These are phyloP conservation scores for Mystacornis crossleyi DNA, from an alignment of 2,113 vertebrate genomes.

Conservation along the genomic window DNA sequence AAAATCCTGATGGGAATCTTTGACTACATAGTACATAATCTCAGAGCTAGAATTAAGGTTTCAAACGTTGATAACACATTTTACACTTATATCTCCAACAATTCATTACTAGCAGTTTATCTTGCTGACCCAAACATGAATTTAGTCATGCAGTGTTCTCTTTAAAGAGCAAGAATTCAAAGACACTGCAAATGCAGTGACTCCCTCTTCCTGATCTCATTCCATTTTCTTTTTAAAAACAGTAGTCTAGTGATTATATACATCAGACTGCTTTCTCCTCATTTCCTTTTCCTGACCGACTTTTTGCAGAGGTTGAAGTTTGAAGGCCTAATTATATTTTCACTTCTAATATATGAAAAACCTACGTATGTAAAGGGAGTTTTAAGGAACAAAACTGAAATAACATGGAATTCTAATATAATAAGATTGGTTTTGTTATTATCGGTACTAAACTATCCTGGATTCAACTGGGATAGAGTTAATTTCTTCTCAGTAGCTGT, in stretches of 20 bases:
- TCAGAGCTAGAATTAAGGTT: background rate
- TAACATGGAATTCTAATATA: background rate
- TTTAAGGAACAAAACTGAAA: background rate
- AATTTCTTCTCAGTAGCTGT: background rate
- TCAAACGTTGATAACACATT: background rate
- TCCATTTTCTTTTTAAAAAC: background rate
- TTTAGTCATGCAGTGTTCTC: background rate
- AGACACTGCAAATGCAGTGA: background rate
- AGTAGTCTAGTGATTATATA: background rate
- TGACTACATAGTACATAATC: background rate
- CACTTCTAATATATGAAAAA: background rate
- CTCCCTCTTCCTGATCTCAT: background rate
- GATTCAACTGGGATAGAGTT: background rate
- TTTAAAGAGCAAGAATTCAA: background rate
- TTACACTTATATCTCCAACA: background rate
- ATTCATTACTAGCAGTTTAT: background rate
- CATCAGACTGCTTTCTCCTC: background rate
- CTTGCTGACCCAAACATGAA: background rate
- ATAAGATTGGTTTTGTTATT: background rate
- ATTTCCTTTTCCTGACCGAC: background rate
- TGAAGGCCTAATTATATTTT: background rate
- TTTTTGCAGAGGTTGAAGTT: background rate
- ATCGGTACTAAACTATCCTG: background rate
- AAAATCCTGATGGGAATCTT: background rate
- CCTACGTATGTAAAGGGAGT: background rate